A percentile compares a stretch with the other conserved stretches of the same genome.
phyloP scores from a whole-genome alignment of 1,140 invertebrate genomes.

The Drosophila neocordata region DNA sequence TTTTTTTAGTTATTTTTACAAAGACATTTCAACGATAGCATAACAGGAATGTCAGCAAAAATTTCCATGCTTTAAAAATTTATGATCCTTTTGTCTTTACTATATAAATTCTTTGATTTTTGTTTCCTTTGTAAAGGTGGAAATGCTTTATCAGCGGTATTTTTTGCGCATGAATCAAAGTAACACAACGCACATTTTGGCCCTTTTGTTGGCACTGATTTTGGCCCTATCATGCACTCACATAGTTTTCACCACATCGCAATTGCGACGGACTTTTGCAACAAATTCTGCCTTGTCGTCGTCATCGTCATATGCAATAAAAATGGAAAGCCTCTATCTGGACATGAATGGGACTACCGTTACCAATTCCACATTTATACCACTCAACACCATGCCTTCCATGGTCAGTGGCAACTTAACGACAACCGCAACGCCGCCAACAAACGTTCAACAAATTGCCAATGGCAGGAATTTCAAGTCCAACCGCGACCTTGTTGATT shows the following conservation, averaged over 20 bases:
- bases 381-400: conserved; percentile 3
- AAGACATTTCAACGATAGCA: too few relatives aligned
- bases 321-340: conserved; percentile 46
- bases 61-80: too few relatives aligned
- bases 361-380: conserved; percentile 10
- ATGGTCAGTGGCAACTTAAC: conserved; percentile 37
- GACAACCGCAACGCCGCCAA: conserved; percentile 29
- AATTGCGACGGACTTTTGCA: conserved; percentile 49
- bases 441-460: conserved; percentile 38
- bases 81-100: too few relatives aligned
- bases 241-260: conserved; percentile 81
- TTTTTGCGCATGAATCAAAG: conserved; percentile 96
- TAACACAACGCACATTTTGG: conserved; percentile 92
- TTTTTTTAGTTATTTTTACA: too few relatives aligned
- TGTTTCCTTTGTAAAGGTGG: conserved; percentile 86
- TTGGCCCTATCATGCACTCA: conserved; percentile 86
- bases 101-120: background rate
- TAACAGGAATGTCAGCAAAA: too few relatives aligned
- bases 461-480: conserved; percentile 13
- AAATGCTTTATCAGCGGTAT: conserved; percentile 95
- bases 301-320: conserved; percentile 22
- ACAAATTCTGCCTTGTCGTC: conserved; percentile 9
- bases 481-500: conserved; percentile 38
- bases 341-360: conserved; percentile 43
- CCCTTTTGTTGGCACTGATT: conserved; percentile 88